phyloP scores from a whole-genome alignment of 2,113 vertebrate species.

The Stigmatopora argus region DNA sequence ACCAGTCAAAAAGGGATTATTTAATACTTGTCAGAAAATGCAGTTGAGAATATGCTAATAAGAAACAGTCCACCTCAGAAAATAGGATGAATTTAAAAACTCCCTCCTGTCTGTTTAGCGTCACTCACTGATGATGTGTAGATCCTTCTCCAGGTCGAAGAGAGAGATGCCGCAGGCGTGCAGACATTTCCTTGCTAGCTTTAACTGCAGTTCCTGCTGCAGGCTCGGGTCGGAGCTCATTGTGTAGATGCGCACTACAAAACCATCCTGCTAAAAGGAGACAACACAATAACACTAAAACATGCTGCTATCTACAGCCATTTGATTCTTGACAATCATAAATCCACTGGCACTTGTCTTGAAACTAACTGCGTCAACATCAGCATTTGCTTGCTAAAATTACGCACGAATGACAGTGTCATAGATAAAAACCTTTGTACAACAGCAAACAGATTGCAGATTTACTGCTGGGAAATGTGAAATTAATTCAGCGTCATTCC shows the following conservation, averaged over 20 bases:
- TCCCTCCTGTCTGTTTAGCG: not conserved
- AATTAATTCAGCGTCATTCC: not conserved
- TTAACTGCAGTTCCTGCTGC: constrained; percentile 96
- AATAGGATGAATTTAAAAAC: not conserved
- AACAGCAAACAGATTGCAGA: not conserved
- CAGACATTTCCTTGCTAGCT: constrained; percentile 96
- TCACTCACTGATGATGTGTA: constrained; percentile 96
- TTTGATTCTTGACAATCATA: not conserved
- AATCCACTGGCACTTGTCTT: not conserved
- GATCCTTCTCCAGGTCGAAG: constrained; percentile 96
- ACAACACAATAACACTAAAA: constrained; percentile 1
- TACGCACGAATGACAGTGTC: not conserved
- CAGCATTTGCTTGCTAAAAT: too few relatives aligned
- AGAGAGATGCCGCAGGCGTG: constrained; percentile 97
- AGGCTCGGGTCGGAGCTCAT: constrained; percentile 91
- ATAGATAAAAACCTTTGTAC: not conserved
- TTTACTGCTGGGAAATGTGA: not conserved
- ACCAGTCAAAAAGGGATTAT: too few relatives aligned
- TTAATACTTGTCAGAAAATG: not conserved
- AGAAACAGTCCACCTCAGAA: not conserved
- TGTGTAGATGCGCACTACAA: constrained; percentile 96
- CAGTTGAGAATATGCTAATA: not conserved
- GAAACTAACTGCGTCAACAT: too few relatives aligned
- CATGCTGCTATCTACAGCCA: not conserved
- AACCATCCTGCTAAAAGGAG: constrained; percentile 80